A percentile compares a stretch with the other conserved stretches of the same genome.
phyloP scores from a whole-genome alignment of 1,140 invertebrate genomes.

The Epicauta chinensis region DNA sequence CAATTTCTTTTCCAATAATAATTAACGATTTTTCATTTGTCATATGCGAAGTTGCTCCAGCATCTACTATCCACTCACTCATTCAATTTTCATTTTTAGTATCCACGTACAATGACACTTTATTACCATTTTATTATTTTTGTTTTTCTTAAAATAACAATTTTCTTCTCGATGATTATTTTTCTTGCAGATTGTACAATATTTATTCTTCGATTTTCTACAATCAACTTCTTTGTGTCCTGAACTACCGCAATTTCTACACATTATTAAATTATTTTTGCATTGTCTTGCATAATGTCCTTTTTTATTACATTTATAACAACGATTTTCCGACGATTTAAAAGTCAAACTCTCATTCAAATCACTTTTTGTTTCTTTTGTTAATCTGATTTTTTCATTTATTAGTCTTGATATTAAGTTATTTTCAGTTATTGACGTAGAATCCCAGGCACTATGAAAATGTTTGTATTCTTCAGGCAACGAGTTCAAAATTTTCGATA shows the following conservation, averaged over 20 bases:
- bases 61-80: background rate
- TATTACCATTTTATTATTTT: background rate
- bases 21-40: background rate
- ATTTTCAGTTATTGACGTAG: slow-evolving; percentile 11
- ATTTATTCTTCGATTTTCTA: background rate
- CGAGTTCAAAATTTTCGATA: slow-evolving; percentile 32
- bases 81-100: background rate
- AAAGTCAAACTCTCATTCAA: too few relatives aligned
- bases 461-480: slow-evolving; percentile 23
- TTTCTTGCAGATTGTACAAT: background rate
- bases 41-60: background rate
- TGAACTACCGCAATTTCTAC: background rate
- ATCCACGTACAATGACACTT: background rate
- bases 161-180: background rate
- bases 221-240: background rate
- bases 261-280: background rate
- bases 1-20: background rate
- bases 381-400: background rate
- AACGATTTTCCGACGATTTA: background rate
- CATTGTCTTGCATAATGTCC: too few relatives aligned
- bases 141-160: background rate
- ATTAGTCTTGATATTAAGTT: slow-evolving; percentile 2
- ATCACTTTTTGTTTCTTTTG: background rate
- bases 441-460: slow-evolving; percentile 24
- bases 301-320: too few relatives aligned